Base-by-base conservation (phyloP, 2,113 vertebrate species). In the Thymallus thymallus region DNA sequence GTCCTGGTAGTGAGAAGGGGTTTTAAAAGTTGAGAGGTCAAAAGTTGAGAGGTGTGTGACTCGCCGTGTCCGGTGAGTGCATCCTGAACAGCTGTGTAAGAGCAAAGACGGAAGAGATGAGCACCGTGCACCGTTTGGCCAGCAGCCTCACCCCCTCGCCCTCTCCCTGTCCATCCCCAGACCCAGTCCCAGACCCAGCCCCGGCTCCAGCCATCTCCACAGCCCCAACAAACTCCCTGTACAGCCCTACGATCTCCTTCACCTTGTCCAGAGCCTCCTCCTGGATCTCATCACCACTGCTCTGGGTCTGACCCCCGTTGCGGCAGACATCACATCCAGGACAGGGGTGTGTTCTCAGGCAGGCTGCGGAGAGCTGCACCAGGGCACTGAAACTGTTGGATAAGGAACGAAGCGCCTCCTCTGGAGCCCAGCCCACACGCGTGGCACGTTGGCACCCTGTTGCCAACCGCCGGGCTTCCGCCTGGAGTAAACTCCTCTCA, bases 391-490 rank as follows among this genome's bases (percentile, higher is more conserved):
- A 98, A 3, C 96, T 96, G 64, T 95, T 94, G 2, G 88, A 91
- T 69, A 97, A 84, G 0, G 86, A 93, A 0, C 82, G 71, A 26
- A 96, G 93, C 65, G 96, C 93, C 78, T 98, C 95, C 2, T 94
- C 88, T 0, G 94, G 94, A 29, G 95, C 93, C 90, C 95, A 96
- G 45, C 95, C 94, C 18, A 93, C 91, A 75, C 93, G 92, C 35
- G 97, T 95, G 41, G 96, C 95, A 0, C 94, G 93, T 85, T 97
- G 95, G 84, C 96, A 99, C 79, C 95, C 95, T 1, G 94, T 94
- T 3, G 96, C 94, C 76, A 99, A 84, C 71, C 92, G 92, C 76
- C 85, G 92, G 45, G 96, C 96, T 64, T 95, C 95, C 7, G 89
- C 85, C 63, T 94, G 94, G 51, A 98, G 94, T 60, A 91, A 87